Conservation (phyloP, 2,888 invertebrate species). For the Nemotelus nigrinus region DNA sequence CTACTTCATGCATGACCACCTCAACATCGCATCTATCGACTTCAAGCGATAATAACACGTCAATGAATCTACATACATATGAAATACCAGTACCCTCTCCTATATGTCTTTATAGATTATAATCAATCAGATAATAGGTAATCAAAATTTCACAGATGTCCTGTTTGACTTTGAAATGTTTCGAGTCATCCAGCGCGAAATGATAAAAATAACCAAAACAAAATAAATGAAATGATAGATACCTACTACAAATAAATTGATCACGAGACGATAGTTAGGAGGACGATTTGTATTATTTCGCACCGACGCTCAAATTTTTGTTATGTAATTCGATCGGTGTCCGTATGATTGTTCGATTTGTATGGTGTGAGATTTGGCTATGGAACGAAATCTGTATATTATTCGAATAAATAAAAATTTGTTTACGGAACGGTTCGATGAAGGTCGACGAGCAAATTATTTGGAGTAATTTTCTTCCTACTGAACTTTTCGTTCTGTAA, state of each 20-base stretch:
- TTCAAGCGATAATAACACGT: too few relatives aligned
- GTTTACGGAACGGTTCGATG: too few relatives aligned
- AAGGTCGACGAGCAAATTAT: too few relatives aligned
- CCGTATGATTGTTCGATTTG: too few relatives aligned
- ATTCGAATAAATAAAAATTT: too few relatives aligned
- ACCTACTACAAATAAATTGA: not conserved
- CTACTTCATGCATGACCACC: not conserved
- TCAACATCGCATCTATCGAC: not conserved
- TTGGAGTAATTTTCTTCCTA: too few relatives aligned
- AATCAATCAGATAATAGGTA: not conserved
- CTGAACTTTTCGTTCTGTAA: too few relatives aligned
- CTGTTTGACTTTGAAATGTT: constrained; percentile 15
- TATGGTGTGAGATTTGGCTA: too few relatives aligned
- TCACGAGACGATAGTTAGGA: constrained; percentile 18
- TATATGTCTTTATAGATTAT: not conserved
- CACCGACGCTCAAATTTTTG: too few relatives aligned
- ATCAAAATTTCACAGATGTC: constrained; percentile 2
- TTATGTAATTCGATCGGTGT: too few relatives aligned
- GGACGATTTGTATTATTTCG: not conserved
- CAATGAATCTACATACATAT: too few relatives aligned
- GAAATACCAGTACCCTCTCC: not conserved
- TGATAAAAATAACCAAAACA: not conserved
- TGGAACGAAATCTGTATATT: too few relatives aligned
- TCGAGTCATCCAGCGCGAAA: not conserved
- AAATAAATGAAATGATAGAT: not conserved